Evolutionary conservation across 2,888 invertebrate species (phyloP).

Genomic region (Lepidocyrtoides sp.): DNA sequence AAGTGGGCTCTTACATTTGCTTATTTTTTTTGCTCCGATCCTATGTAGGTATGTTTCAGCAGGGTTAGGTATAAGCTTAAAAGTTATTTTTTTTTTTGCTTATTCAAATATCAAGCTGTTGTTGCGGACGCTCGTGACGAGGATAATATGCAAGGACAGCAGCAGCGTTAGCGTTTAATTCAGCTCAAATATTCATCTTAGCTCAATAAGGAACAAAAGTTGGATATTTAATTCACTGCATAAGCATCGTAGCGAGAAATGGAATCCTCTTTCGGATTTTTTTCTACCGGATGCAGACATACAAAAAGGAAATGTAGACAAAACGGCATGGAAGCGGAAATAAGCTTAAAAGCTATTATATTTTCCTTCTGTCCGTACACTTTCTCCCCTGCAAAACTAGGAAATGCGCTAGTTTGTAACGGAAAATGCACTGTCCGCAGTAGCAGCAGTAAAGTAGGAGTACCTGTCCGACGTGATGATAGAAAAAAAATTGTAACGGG

Average conservation of each 20-base stretch:
- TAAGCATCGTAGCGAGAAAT: not conserved
- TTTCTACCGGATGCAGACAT: not conserved
- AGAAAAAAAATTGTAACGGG: not conserved
- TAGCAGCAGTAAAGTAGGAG: not conserved
- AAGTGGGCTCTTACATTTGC: too few relatives aligned
- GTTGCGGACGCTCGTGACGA: too few relatives aligned
- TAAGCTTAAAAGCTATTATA: constrained; percentile 26
- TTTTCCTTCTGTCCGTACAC: not conserved
- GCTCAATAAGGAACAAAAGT: too few relatives aligned
- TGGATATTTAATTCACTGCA: not conserved
- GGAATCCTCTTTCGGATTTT: not conserved
- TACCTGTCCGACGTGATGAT: not conserved
- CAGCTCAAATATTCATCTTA: too few relatives aligned
- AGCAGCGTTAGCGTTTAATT: too few relatives aligned
- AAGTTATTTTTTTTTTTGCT: too few relatives aligned
- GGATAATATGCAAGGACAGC: too few relatives aligned
- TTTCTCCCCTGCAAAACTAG: not conserved
- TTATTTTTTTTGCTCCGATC: too few relatives aligned
- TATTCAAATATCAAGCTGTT: too few relatives aligned
- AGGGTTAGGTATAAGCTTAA: too few relatives aligned
- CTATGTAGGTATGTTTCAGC: too few relatives aligned
- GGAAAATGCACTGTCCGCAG: not conserved
- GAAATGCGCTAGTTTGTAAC: not conserved
- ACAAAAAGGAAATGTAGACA: not conserved
- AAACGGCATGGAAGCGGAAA: constrained; percentile 38